Evolutionary conservation across 37 sponge, comb jelly and placozoan species (phyloP), one percentile per base, ranked within the genome.

Genomic region (Bolinopsis microptera): DNA sequence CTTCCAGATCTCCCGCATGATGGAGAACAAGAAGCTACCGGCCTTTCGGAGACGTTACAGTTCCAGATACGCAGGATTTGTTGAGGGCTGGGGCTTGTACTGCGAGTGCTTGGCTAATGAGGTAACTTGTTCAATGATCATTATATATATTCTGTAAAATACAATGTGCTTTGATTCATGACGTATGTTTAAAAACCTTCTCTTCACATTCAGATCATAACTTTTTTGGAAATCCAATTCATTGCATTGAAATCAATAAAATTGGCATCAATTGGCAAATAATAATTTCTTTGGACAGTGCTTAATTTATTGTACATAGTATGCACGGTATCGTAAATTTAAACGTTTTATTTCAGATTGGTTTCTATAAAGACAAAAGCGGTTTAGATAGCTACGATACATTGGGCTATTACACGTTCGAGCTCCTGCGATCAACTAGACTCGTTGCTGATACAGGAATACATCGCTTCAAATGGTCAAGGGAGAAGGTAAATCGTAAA

Each of bases 61-160:
- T 48, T 8, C 21, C 5, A 24, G 2, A 8, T 72, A 30, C 75
- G 31, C 26, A 23, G 75, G 31, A 28, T 72, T 30, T 72, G 31
- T 72, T 5, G 75, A 72, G 26, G 75, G 75, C 5, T 72, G 75
- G 75, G 75, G 75, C n/a, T n/a, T 72, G 2, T 72, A 72, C 31
- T 72, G 31, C 18, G 75, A 72, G 26, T 28, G 18, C 75, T 5
- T 72, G 5, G 75, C 31, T 30, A n/a, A 28, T n/a, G 75, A 72
- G 75, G 31, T 72, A 72, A 28, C 18, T 67, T 13, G 21, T 13
- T 67, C 21, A 21, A 67, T 13, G 18, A 67, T 22, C 21, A 67
- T 21, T 21, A 67, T 21, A 67, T 67, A 67, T n/a, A n/a, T n/a
- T n/a, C n/a, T n/a, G n/a, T n/a, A n/a, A n/a, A n/a, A n/a, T n/a